Evolutionary conservation across 2,113 vertebrate species (phyloP).

Genomic region (Antennarius striatus): DNA sequence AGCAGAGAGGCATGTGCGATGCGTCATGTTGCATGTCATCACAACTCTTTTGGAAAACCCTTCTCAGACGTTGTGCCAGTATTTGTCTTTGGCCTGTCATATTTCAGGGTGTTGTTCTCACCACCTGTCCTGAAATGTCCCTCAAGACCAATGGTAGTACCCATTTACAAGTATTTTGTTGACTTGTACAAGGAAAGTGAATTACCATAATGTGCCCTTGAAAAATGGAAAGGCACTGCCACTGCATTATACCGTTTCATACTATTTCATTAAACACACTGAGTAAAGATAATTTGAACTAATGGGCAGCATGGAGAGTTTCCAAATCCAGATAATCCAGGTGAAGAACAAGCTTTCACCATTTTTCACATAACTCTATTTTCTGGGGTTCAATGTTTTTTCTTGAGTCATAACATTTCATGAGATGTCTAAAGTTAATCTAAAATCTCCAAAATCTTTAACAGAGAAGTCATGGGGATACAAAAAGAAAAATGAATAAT

Average conservation of each 20-base stretch:
- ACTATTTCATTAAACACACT: background rate
- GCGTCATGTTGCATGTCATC: conserved; percentile 49
- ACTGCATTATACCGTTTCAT: background rate
- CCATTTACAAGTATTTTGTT: conserved; percentile 8
- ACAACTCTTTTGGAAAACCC: conserved; percentile 32
- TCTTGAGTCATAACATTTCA: conserved; percentile 35
- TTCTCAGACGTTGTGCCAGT: conserved; percentile 2
- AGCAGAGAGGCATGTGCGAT: conserved; percentile 34
- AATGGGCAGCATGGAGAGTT: conserved; percentile 4
- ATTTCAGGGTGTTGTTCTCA: conserved; percentile 14
- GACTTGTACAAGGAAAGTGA: conserved; percentile 4
- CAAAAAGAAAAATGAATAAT: conserved; percentile 21
- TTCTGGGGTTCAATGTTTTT: conserved; percentile 32
- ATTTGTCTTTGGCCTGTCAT: background rate
- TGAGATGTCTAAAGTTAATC: conserved; percentile 20
- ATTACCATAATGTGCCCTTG: conserved; percentile 18
- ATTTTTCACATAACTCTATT: conserved; percentile 32
- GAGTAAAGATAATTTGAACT: conserved; percentile 15
- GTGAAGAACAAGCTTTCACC: conserved; percentile 29
- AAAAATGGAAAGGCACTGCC: background rate
- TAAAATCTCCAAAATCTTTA: conserved; percentile 12
- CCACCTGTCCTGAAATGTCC: background rate
- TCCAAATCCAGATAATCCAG: conserved; percentile 19
- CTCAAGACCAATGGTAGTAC: conserved; percentile 7
- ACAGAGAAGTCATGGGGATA: conserved; percentile 20